phyloP scores from a whole-genome alignment of 2,797 vertebrate genomes.

The Dryobates pubescens region DNA sequence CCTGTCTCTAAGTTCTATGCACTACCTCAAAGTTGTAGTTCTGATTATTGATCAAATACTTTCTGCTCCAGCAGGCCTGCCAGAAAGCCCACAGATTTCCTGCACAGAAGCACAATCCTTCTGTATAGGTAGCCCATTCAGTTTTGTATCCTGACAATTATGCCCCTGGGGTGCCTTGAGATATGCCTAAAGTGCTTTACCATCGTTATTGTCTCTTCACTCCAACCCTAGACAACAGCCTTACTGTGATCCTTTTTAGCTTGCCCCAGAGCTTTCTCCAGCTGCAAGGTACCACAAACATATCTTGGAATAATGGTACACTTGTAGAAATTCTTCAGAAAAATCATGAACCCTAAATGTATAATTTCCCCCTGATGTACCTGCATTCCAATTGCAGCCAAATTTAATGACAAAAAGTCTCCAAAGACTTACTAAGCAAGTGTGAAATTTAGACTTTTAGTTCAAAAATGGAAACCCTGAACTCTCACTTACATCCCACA shows the following conservation, averaged over 20 bases:
- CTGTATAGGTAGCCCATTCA: accelerated
- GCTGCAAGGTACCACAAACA: neutral
- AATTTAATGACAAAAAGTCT: neutral
- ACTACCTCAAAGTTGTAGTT: neutral
- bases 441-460: neutral
- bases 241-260: neutral
- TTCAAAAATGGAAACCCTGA: neutral
- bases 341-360: neutral
- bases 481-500: neutral
- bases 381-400: neutral
- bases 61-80: neutral
- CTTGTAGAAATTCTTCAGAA: neutral
- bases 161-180: neutral
- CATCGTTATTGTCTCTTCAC: neutral
- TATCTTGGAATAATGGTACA: neutral
- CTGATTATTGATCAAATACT: neutral
- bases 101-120: neutral
- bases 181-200: neutral
- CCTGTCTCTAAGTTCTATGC: neutral
- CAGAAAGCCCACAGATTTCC: neutral
- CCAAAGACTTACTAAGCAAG: neutral
- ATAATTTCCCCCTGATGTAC: neutral
- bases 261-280: neutral
- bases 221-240: neutral
- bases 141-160: neutral